Evolutionary conservation across 2,888 invertebrate genomes (phyloP).

Genomic region (Drosophila atripex): DNA sequence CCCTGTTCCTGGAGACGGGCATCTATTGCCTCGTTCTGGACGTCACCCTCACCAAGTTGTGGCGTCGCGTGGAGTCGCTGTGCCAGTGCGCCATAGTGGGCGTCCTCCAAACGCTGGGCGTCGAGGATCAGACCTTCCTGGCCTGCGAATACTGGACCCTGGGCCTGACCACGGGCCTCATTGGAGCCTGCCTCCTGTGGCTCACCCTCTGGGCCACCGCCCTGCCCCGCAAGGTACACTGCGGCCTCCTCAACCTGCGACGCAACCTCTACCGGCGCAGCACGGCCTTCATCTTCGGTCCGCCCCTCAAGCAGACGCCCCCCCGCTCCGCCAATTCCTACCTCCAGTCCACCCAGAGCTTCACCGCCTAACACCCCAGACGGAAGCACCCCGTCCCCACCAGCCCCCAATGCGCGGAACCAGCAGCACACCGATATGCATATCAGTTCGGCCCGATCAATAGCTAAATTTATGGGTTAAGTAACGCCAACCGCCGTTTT

Average conservation of each 20-base stretch:
- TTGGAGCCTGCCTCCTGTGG: slow-evolving; percentile 63
- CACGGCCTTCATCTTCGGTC: background rate
- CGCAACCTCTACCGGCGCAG: background rate
- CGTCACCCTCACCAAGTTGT: slow-evolving; percentile 56
- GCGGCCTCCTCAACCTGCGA: slow-evolving; percentile 1
- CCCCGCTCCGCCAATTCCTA: background rate
- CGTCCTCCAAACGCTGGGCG: slow-evolving; percentile 40
- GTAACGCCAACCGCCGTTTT: slow-evolving; percentile 14
- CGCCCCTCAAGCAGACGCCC: background rate
- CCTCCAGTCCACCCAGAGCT: slow-evolving; percentile 9
- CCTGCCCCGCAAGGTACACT: slow-evolving; percentile 36
- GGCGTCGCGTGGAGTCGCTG: slow-evolving; percentile 63
- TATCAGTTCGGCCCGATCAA: slow-evolving; percentile 10
- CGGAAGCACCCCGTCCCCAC: background rate
- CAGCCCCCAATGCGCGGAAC: background rate
- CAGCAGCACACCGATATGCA: background rate
- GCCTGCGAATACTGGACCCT: slow-evolving; percentile 62
- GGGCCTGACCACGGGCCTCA: slow-evolving; percentile 51
- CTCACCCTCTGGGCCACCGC: slow-evolving; percentile 57
- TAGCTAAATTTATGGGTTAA: slow-evolving; percentile 34
- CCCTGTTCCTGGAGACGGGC: slow-evolving; percentile 47
- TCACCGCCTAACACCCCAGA: background rate
- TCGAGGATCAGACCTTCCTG: slow-evolving; percentile 50
- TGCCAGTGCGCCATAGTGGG: slow-evolving; percentile 66
- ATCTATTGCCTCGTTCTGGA: slow-evolving; percentile 61